These are phyloP conservation scores for Ranitomeya imitator DNA, from an alignment of 2,113 vertebrate genomes.

Conservation along the genomic window DNA sequence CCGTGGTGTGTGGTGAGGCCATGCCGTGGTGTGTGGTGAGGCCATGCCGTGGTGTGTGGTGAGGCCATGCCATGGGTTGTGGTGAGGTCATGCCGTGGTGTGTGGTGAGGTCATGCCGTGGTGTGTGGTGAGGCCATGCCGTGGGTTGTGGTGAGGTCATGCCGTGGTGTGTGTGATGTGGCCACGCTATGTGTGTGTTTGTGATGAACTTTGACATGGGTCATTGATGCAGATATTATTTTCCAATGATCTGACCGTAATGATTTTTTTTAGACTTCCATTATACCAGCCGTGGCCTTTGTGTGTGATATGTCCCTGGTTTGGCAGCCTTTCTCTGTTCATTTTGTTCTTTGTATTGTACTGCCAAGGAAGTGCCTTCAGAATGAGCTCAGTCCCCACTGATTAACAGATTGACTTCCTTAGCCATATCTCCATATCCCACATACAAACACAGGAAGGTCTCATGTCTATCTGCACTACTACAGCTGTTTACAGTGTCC, in stretches of 20 bases:
- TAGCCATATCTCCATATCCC: constrained; percentile 59
- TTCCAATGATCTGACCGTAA: not conserved
- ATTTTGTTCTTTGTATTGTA: constrained; percentile 23
- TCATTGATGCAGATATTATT: not conserved
- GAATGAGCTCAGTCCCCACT: constrained; percentile 42
- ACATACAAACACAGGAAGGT: constrained; percentile 67
- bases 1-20: too few relatives aligned
- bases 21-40: too few relatives aligned
- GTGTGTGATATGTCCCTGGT: not conserved
- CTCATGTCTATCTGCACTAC: constrained; percentile 46
- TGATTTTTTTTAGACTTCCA: not conserved
- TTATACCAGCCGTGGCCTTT: not conserved
- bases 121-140: too few relatives aligned
- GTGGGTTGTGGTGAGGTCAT: too few relatives aligned
- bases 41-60: too few relatives aligned
- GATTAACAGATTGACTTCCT: constrained; percentile 46
- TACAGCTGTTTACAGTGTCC: constrained; percentile 57
- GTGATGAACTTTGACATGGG: not conserved
- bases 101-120: too few relatives aligned
- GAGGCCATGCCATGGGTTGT: too few relatives aligned
- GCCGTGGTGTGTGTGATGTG: too few relatives aligned
- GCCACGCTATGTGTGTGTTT: too few relatives aligned
- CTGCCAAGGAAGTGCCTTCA: constrained; percentile 45
- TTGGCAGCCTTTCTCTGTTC: not conserved
- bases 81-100: too few relatives aligned